A percentile compares a stretch with the other conserved stretches of the same genome.
phyloP scores from a whole-genome alignment of 2,113 vertebrate species.

The Sinosuthora webbiana region DNA sequence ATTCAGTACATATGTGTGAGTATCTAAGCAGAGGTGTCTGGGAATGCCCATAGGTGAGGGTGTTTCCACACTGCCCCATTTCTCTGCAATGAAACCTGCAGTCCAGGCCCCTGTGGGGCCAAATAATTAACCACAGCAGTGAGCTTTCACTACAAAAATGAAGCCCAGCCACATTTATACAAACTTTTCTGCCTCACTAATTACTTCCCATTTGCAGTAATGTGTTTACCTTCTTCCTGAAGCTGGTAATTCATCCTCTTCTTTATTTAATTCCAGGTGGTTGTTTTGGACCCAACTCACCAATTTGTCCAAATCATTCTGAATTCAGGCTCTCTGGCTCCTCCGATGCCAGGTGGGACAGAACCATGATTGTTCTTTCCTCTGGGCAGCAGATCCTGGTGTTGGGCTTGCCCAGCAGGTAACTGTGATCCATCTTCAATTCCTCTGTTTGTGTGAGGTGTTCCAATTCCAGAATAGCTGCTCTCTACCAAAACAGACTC shows the following conservation, averaged over 20 bases:
- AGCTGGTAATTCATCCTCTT: neutral
- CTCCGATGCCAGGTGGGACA: fast-evolving
- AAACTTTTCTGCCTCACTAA: neutral
- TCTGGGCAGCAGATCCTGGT: neutral
- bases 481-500: neutral
- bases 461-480: neutral
- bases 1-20: neutral
- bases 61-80: neutral
- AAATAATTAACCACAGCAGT: neutral
- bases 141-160: neutral
- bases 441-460: neutral
- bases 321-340: neutral
- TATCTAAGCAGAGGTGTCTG: fast-evolving
- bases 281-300: neutral
- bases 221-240: neutral
- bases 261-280: neutral
- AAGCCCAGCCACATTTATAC: neutral
- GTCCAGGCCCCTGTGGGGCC: neutral
- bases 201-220: neutral
- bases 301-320: neutral
- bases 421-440: neutral
- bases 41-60: neutral
- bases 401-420: neutral
- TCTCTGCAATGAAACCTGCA: neutral
- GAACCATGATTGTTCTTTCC: neutral